Evolutionary conservation across 2,888 invertebrate genomes (phyloP), one percentile per base, ranked within the genome.

Genomic region (Nomada ferruginata): DNA sequence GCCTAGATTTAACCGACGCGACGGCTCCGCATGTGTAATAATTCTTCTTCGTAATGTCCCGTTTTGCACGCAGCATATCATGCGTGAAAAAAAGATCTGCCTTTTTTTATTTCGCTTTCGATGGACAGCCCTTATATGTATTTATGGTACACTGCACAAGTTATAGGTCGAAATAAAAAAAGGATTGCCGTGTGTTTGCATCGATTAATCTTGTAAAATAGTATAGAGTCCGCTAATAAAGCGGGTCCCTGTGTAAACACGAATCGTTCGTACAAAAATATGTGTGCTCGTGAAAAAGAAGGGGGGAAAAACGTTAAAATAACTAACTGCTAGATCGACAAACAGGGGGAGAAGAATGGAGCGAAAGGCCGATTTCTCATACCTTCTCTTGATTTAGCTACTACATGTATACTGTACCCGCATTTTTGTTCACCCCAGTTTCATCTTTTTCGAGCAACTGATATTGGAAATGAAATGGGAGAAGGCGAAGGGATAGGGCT

Each of bases 161-260:
- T 47, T 47, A 15, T 15, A 11, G 47, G 47, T 47, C 15, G 15
- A 47, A 13, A 15, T 47, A 47, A 13, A 47, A 7, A 55, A 15
- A 47, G 20, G 44, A 42, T 44, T 7, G 29, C 42, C 59, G 59
- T 10, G 60, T 60, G 50, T 47, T 52, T 23, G 36, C 60, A 29
- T 5, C 75, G 20, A 76, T 79, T 76, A 52, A 66, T 76, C 61
- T 72, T 50, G 9, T 47, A 11, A 15, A 36, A 42, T 55, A 70
- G 53, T 44, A 63, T 66, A 52, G 18, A 64, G 44, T 26, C 18
- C 52, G 13, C 23, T 75, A 70, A 55, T 47, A 50, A 71, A 79
- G 66, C n/a, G 61, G 18, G 7, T 36, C 50, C 70, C 73, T 74
- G 13, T 71, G 65, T 63, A 81, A 82, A 79, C 79, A 79, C 61